phyloP scores from a whole-genome alignment of 2,797 vertebrate genomes.

The Tragopan temminckii region DNA sequence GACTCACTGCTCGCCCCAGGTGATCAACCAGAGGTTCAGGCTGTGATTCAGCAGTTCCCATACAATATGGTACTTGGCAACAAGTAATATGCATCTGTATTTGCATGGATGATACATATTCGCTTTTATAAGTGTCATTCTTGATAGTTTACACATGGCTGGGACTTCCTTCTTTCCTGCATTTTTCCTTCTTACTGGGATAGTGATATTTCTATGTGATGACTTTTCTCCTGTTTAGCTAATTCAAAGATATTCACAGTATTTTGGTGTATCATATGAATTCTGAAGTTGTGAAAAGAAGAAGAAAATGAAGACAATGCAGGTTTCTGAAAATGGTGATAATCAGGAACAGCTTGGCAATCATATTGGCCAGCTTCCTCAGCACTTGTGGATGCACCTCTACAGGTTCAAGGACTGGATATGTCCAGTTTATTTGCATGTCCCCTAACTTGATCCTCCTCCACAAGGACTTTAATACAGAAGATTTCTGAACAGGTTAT shows the following conservation, averaged over 20 bases:
- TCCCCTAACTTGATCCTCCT: neutral
- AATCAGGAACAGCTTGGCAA: neutral
- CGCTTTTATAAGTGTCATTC: neutral
- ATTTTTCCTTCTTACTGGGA: neutral
- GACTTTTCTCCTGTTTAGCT: neutral
- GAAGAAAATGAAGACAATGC: neutral
- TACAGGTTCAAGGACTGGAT: neutral
- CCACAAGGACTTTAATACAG: neutral
- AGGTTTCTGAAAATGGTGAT: neutral
- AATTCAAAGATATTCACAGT: neutral
- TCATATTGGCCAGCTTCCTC: neutral
- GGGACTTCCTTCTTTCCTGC: neutral
- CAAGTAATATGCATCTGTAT: neutral
- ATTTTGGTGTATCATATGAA: neutral
- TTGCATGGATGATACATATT: no score
- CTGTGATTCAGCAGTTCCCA: no score
- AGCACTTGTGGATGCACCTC: neutral
- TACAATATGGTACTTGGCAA: neutral
- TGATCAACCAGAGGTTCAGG: no score
- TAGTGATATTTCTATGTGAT: neutral
- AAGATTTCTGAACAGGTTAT: neutral
- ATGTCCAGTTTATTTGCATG: neutral
- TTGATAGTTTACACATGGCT: neutral
- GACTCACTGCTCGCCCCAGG: no score
- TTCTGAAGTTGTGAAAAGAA: neutral